Conservation (phyloP, 1,140 invertebrate genomes). For the Tetramorium alpestre region DNA sequence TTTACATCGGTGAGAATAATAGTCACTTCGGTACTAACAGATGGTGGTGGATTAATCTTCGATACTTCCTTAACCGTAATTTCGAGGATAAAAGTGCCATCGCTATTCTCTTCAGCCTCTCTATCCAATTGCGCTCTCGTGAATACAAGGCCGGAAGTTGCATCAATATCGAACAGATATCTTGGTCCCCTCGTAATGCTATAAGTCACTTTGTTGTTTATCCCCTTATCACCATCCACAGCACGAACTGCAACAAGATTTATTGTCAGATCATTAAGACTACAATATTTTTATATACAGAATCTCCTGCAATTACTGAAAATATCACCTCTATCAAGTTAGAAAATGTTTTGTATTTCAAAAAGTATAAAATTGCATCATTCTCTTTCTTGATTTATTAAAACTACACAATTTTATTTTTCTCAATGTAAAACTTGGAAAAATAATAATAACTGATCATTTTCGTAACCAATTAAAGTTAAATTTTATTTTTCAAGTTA, state of each 20-base stretch:
- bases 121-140: constrained; percentile 92
- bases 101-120: constrained; percentile 91
- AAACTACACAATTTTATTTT: no score
- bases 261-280: background rate
- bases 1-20: constrained; percentile 98
- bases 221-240: constrained; percentile 95
- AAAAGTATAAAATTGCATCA: no score
- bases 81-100: constrained; percentile 95
- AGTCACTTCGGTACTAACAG: constrained; percentile 95
- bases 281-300: background rate
- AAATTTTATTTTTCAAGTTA: no score
- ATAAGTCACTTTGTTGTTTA: constrained; percentile 95
- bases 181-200: constrained; percentile 91
- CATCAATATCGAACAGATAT: constrained; percentile 91
- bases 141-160: constrained; percentile 92
- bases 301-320: background rate
- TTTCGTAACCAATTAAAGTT: no score
- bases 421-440: no score
- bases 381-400: no score
- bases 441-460: no score
- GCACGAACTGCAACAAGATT: constrained; percentile 90
- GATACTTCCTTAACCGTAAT: constrained; percentile 89
- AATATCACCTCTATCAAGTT: background rate
- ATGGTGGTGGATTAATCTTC: constrained; percentile 89
- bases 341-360: no score